Conservation (phyloP, 2,888 invertebrate genomes). For the Amblyjoppa fuscipennis region DNA sequence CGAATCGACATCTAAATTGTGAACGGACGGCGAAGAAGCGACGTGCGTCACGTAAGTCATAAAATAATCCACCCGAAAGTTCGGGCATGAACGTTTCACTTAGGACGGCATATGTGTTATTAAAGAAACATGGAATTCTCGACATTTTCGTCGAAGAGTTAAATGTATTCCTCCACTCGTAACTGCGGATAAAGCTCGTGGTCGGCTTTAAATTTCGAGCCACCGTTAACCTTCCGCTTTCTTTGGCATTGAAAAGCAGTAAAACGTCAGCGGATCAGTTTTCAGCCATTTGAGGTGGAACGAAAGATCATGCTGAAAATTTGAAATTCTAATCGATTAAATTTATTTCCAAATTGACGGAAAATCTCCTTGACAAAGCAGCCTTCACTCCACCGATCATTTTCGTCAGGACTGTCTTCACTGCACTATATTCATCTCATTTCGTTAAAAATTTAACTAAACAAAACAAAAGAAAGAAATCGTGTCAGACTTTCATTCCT, state of each 20-base stretch:
- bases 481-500: background rate
- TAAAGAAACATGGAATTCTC: background rate
- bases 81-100: background rate
- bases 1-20: slow-evolving; percentile 2
- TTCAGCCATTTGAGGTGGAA: background rate
- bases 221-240: background rate
- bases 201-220: background rate
- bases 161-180: background rate
- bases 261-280: background rate
- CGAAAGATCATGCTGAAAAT: background rate
- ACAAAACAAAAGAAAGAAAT: background rate
- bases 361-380: background rate
- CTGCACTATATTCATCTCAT: background rate
- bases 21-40: slow-evolving; percentile 8
- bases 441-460: background rate
- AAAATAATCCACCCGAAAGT: background rate
- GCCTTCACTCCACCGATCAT: background rate
- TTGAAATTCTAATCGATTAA: background rate
- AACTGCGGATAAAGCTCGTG: background rate
- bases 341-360: background rate
- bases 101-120: background rate
- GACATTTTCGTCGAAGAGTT: background rate
- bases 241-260: background rate
- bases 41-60: slow-evolving; percentile 34
- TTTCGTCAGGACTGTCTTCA: background rate